Evolutionary conservation across 2,113 vertebrate genomes (phyloP), one percentile per base, ranked within the genome.

Genomic region (Chamaea fasciata): DNA sequence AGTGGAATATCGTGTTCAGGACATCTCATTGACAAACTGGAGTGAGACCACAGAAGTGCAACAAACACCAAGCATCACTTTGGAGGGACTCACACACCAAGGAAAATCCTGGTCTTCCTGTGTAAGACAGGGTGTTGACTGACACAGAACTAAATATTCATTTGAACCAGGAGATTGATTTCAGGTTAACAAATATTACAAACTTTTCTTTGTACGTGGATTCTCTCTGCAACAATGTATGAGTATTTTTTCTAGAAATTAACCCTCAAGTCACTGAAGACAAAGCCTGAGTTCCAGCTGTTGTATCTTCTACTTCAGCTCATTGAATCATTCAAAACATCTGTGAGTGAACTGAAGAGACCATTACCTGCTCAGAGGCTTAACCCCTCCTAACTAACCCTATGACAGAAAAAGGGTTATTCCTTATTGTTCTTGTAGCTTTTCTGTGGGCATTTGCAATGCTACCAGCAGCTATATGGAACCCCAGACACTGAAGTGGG

Each of bases 1-100:
- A 95, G 77, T 87, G 57, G 63, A 87, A 85, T 87, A 82, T 57
- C 4, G 0, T 91, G 77, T 84, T 94, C 57, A 79, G 49, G 62
- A 73, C n/a, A 76, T 39, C 27, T 89, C 81, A 57, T 42, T 92
- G 87, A 95, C 74, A 96, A 95, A 95, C 65, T 69, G 65, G 41
- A 53, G 31, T 20, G 77, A 94, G 74, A 89, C 62, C 83, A 91
- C 89, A 79, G 76, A 94, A 79, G 74, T 50, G 30, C n/a, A 91
- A 75, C 31, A 71, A 91, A 65, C 55, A 82, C 33, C 7, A 41
- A 87, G 14, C 28, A 59, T 39, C 4, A 1, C 28, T 76, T 82
- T 70, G 37, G 31, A 91, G 30, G 39, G 42, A 91, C 13, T 44
- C 21, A 6, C 0, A 0, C 27, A 71, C 20, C 15, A 24, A 35